These are phyloP conservation scores for Sarcophaga rosellei DNA, from an alignment of 2,888 invertebrate genomes.

Conservation along the genomic window DNA sequence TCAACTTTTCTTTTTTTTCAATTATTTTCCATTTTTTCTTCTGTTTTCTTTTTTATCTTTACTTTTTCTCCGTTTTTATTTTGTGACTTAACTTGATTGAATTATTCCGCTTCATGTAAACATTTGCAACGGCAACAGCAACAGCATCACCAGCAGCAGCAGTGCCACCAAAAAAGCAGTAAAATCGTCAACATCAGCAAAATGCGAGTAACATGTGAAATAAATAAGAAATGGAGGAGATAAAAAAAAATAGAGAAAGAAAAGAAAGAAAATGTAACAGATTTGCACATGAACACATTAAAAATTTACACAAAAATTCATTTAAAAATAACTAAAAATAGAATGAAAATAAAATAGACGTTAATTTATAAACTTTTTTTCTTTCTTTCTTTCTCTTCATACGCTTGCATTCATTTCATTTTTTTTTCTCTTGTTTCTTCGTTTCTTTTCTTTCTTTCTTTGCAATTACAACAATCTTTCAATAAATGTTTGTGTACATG, in stretches of 20 bases:
- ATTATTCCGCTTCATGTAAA: slow-evolving; percentile 61
- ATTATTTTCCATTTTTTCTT: slow-evolving; percentile 6
- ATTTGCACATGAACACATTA: slow-evolving; percentile 44
- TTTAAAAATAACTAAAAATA: slow-evolving; percentile 38
- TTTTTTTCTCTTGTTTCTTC: not conserved
- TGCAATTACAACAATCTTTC: slow-evolving; percentile 13
- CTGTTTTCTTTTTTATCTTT: not conserved
- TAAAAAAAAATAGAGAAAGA: not conserved
- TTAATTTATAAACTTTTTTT: slow-evolving; percentile 44
- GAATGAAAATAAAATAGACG: slow-evolving; percentile 25
- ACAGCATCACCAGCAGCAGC: not conserved
- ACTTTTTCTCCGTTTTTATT: slow-evolving; percentile 17
- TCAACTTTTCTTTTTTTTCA: not conserved
- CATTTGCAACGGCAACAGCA: slow-evolving; percentile 41
- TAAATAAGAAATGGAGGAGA: slow-evolving; percentile 17
- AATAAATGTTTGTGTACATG: not conserved
- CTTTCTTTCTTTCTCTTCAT: not conserved
- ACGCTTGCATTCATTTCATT: slow-evolving; percentile 21
- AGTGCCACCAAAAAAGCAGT: slow-evolving; percentile 13
- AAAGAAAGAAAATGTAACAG: slow-evolving; percentile 2
- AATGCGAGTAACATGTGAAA: slow-evolving; percentile 38
- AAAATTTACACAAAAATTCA: slow-evolving; percentile 38
- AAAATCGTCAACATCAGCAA: slow-evolving; percentile 35
- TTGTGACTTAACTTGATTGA: slow-evolving; percentile 61
- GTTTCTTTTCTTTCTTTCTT: slow-evolving; percentile 7